These are phyloP conservation scores for Bugulina stolonifera DNA, from an alignment of 2,888 invertebrate species.

Conservation along the genomic window DNA sequence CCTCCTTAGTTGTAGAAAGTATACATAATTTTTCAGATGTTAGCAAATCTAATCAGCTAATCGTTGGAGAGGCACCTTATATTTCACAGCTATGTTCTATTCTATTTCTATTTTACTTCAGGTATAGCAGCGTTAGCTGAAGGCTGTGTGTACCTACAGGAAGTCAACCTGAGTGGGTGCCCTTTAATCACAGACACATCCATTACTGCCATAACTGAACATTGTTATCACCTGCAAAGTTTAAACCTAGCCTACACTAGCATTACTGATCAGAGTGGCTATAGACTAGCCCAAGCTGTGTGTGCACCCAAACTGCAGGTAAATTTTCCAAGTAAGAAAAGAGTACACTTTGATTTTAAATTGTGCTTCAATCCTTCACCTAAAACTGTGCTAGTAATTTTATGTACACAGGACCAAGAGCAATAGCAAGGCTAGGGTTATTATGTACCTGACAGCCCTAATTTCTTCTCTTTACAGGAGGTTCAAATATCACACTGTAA, in stretches of 20 bases:
- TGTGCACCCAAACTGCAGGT: conserved; percentile 1
- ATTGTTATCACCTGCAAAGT: conserved; percentile 8
- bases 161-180: conserved; percentile 19
- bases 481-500: conserved; percentile 6
- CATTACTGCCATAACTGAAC: not conserved
- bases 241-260: conserved; percentile 21
- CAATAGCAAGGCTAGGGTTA: no score
- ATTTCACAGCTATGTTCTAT: no score
- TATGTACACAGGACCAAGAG: no score
- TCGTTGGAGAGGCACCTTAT: no score
- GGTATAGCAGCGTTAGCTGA: not conserved
- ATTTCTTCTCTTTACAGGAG: conserved; percentile 5
- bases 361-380: not conserved
- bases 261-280: conserved; percentile 10
- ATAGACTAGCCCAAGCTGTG: not conserved
- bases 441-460: no score
- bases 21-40: no score
- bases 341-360: not conserved
- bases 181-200: conserved; percentile 9
- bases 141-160: not conserved
- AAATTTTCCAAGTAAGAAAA: no score
- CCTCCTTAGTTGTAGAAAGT: no score
- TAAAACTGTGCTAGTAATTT: not conserved
- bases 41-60: no score
- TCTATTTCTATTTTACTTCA: no score